phyloP scores from a whole-genome alignment of 2,888 invertebrate species.

The Pandemis heparana region DNA sequence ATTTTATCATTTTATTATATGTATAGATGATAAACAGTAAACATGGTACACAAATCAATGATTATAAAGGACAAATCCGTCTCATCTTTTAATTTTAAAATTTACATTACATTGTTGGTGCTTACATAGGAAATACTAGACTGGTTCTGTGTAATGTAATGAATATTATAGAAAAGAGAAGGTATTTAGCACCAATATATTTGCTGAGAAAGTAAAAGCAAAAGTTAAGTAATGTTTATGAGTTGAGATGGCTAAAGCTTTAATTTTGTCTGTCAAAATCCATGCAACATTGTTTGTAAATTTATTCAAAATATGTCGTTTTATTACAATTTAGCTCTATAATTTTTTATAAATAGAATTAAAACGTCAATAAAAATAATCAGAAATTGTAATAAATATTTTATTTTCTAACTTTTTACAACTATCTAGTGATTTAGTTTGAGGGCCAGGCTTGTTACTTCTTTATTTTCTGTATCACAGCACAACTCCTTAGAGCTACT shows the following conservation, averaged over 20 bases:
- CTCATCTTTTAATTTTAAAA: constrained; percentile 23
- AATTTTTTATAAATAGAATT: constrained; percentile 16
- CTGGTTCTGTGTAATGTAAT: constrained; percentile 26
- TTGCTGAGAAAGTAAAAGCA: constrained; percentile 15
- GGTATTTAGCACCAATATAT: constrained; percentile 32
- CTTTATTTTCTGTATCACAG: constrained; percentile 17
- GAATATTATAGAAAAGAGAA: constrained; percentile 19
- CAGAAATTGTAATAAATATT: constrained; percentile 36
- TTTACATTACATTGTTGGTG: constrained; percentile 37
- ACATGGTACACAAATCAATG: not conserved
- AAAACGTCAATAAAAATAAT: constrained; percentile 25
- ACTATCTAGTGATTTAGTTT: constrained; percentile 26
- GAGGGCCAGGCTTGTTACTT: constrained; percentile 7
- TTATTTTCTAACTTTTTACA: constrained; percentile 34
- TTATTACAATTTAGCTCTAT: constrained; percentile 30
- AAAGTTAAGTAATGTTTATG: constrained; percentile 16
- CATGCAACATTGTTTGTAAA: constrained; percentile 8
- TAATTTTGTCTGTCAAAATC: constrained; percentile 32
- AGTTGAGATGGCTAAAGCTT: constrained; percentile 39
- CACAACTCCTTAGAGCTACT: constrained; percentile 25
- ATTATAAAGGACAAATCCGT: constrained; percentile 12
- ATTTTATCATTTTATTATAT: no score
- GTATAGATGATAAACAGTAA: constrained; percentile 13
- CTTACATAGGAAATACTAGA: constrained; percentile 37
- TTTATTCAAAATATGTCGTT: constrained; percentile 16